A percentile compares a stretch with the other conserved stretches of the same genome.
These are phyloP conservation scores for Poecilobothrus nobilitatus DNA, from an alignment of 2,888 invertebrate genomes.

Conservation along the genomic window DNA sequence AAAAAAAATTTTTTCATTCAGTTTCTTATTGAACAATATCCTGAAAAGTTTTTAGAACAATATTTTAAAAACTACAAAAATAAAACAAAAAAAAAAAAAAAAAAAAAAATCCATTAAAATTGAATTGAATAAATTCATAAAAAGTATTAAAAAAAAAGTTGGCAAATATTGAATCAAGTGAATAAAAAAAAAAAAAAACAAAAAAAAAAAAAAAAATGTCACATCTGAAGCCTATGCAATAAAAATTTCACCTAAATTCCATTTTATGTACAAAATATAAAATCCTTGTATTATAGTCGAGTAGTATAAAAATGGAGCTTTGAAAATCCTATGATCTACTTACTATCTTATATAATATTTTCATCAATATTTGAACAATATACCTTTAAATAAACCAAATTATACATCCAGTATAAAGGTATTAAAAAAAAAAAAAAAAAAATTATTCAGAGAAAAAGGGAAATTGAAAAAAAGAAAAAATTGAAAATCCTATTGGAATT, in stretches of 20 bases:
- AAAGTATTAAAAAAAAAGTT: no score
- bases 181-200: no score
- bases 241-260: conserved; percentile 3
- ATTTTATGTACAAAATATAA: no score
- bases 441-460: background rate
- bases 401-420: background rate
- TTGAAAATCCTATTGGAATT: background rate
- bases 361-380: conserved; percentile 3
- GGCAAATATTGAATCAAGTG: no score
- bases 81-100: no score
- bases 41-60: no score
- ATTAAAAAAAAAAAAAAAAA: background rate
- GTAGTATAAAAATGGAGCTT: background rate
- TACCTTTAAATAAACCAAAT: background rate
- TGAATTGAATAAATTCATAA: no score
- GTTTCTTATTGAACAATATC: no score
- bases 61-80: no score
- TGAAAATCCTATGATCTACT: background rate
- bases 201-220: no score
- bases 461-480: background rate
- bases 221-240: background rate
- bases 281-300: background rate
- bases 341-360: background rate
- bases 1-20: no score
- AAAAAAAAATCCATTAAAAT: no score